phyloP scores from a whole-genome alignment of 2,888 invertebrate genomes.

The Nephrotoma appendiculata region DNA sequence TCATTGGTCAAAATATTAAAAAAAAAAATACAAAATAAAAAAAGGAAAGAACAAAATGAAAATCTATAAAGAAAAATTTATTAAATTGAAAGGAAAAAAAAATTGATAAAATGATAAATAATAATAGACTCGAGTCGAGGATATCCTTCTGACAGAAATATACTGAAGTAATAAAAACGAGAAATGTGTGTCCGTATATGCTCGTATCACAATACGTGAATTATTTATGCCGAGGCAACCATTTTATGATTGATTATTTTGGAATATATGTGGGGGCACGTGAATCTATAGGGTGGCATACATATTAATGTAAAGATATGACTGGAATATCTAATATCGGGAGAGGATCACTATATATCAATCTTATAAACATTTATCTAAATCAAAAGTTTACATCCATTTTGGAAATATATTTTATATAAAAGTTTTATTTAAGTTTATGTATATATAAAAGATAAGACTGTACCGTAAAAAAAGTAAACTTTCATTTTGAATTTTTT shows the following conservation, averaged over 20 bases:
- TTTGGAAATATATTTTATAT: not conserved
- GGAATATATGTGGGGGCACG: not conserved
- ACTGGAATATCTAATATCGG: not conserved
- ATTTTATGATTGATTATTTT: not conserved
- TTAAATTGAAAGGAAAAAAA: not conserved
- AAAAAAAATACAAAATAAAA: not conserved
- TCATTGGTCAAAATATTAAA: slow-evolving; percentile 1
- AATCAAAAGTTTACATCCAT: not conserved
- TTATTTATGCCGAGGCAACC: not conserved
- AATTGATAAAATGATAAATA: not conserved
- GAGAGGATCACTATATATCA: not conserved
- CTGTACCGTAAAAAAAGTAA: not conserved
- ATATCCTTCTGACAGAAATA: not conserved
- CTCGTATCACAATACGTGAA: not conserved
- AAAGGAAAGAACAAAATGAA: not conserved
- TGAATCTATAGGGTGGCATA: not conserved
- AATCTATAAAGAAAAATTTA: not conserved
- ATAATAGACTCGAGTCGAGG: not conserved
- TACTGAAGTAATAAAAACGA: not conserved
- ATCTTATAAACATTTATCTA: not conserved
- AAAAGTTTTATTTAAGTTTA: not conserved
- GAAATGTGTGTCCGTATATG: not conserved
- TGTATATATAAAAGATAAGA: not conserved
- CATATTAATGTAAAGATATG: not conserved
- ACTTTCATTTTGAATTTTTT: not conserved